Percentiles rank a stretch among this genome's conserved stretches.
phyloP scores from a whole-genome alignment of 2,888 invertebrate genomes.

The Sphinx pinastri region DNA sequence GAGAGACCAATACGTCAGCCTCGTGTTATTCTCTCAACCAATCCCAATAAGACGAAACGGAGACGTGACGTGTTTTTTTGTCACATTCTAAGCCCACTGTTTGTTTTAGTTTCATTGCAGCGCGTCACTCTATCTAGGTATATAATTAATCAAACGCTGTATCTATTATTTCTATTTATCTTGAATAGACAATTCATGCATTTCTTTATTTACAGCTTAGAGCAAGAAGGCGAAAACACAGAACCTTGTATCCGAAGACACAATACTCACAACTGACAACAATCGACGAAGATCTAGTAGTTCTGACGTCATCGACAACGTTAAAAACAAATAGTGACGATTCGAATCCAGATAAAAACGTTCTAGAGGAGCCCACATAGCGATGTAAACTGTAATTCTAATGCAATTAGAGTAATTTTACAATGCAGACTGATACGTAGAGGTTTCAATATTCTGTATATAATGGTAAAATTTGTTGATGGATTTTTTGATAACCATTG shows the following conservation, averaged over 20 bases:
- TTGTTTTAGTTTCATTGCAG: no score
- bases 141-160: no score
- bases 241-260: slow-evolving; percentile 64
- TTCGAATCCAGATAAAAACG: slow-evolving; percentile 51
- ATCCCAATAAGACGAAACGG: no score
- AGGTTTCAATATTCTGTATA: slow-evolving; percentile 65
- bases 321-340: slow-evolving; percentile 52
- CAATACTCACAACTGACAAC: slow-evolving; percentile 76
- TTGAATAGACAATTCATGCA: not conserved
- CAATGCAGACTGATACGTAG: slow-evolving; percentile 81
- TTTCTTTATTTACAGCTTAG: slow-evolving; percentile 58
- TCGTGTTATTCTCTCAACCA: no score
- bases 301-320: slow-evolving; percentile 64
- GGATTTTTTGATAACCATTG: slow-evolving; percentile 14
- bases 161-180: not conserved
- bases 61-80: no score
- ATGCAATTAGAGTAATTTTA: slow-evolving; percentile 66
- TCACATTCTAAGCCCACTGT: no score
- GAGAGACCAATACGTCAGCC: no score
- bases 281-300: slow-evolving; percentile 71
- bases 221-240: slow-evolving; percentile 59
- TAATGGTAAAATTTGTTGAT: slow-evolving; percentile 39
- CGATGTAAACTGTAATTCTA: slow-evolving; percentile 58
- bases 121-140: no score
- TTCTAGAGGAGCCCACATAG: slow-evolving; percentile 76